Evolutionary conservation across 1,140 invertebrate genomes (phyloP), one percentile per base, ranked within the genome.

Genomic region (Drosophila orosa): DNA sequence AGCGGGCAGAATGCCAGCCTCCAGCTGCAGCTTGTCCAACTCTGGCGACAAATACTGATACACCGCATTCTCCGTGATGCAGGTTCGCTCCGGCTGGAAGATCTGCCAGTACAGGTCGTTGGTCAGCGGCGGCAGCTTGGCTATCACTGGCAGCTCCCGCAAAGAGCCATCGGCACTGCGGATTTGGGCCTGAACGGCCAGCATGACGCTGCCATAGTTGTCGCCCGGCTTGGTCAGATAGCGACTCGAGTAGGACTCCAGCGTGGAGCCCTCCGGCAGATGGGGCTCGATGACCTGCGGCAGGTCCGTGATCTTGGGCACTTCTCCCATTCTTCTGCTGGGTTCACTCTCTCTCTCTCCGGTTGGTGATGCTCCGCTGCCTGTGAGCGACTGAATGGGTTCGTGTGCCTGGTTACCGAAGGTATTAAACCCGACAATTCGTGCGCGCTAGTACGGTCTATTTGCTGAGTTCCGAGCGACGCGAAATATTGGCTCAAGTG

Each of bases 121-220:
- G 5, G 92, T 93, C 0, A 94, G 92, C 3, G 94, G 94, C 10
- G 94, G 94, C 40, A 95, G 84, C 81, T 95, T 95, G 0, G 92
- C 93, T 12, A 95, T 94, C 0, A 95, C 50, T 55, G 93, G 84
- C 12, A 94, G 67, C 0, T 87, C 85, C 48, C 92, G 80, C 12
- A 86, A 56, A 17, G 84, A 77, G 6, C 91, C 82, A 37, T 80
- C 59, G 5, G 48, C 8, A 31, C 68, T 59, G n/a, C 73, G 76
- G 17, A 92, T 39, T 27, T 78, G 74, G 0, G 86, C 90, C 37
- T 68, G 37, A 2, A 95, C 91, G 7, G 90, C 90, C 2, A 94
- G 72, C 67, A 95, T 94, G 0, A 92, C 76, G 84, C 94, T 94
- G 6, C 93, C 94, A 71, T 94, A 95, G 89, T 95, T 95, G 72